Evolutionary conservation across 2,888 invertebrate genomes (phyloP).

Genomic region (Microchrysa polita): DNA sequence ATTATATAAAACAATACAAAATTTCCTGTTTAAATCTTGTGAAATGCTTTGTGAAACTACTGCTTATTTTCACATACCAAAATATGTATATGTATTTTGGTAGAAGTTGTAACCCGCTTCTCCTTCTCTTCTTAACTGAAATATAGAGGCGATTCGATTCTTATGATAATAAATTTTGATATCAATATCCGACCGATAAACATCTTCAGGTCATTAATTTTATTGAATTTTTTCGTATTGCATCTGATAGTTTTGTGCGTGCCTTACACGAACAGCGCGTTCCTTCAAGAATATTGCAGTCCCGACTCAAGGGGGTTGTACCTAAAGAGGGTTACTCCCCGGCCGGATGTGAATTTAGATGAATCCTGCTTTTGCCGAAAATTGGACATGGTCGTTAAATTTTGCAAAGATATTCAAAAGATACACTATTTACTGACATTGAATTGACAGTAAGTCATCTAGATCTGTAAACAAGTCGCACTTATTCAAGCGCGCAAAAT

Average conservation of each 20-base stretch:
- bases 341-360: slow-evolving; percentile 4
- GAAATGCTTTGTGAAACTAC: too few relatives aligned
- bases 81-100: too few relatives aligned
- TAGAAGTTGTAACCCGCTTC: too few relatives aligned
- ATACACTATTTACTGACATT: background rate
- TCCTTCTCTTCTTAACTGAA: too few relatives aligned
- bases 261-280: slow-evolving; percentile 1
- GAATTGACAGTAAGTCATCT: slow-evolving; percentile 3
- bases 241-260: slow-evolving; percentile 5
- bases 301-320: slow-evolving; percentile 8
- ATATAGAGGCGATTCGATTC: slow-evolving; percentile 46
- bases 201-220: slow-evolving; percentile 52
- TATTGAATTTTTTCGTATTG: slow-evolving; percentile 44
- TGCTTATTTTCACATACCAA: too few relatives aligned
- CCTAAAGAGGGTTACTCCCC: background rate
- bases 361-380: slow-evolving; percentile 25
- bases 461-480: slow-evolving; percentile 25
- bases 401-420: slow-evolving; percentile 44
- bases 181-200: slow-evolving; percentile 47
- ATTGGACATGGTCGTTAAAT: slow-evolving; percentile 43
- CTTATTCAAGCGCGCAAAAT: background rate
- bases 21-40: too few relatives aligned
- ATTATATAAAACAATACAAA: too few relatives aligned
- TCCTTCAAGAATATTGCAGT: background rate
- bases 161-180: slow-evolving; percentile 51